These are phyloP conservation scores for human (Homo sapiens) DNA, from an alignment of 2,113 vertebrate species.

Conservation along the genomic window DNA sequence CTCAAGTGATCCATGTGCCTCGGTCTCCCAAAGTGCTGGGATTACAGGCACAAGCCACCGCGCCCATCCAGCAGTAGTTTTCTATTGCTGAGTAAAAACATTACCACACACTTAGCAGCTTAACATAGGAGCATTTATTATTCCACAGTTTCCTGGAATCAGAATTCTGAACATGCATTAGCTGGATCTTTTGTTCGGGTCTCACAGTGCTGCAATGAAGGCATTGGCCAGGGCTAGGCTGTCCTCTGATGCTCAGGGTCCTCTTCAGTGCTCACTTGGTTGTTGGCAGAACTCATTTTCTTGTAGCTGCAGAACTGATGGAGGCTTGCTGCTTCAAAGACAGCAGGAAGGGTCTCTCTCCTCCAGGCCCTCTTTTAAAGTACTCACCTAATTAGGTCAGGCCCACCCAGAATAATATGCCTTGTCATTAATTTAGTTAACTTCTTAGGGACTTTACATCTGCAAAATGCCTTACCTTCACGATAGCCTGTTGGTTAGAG, in stretches of 20 bases:
- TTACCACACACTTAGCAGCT: background rate
- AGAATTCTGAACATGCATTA: background rate
- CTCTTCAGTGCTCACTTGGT: rapidly evolving
- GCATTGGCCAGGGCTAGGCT: background rate
- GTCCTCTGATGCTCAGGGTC: background rate
- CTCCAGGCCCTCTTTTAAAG: background rate
- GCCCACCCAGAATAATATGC: background rate
- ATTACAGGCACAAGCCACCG: too few relatives aligned
- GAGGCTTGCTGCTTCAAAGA: background rate
- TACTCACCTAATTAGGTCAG: background rate
- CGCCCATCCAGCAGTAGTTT: background rate
- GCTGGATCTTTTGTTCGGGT: background rate
- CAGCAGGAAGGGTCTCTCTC: background rate
- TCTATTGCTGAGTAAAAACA: background rate
- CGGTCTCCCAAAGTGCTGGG: too few relatives aligned
- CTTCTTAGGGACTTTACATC: background rate
- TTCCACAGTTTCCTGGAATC: background rate
- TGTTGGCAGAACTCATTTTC: background rate
- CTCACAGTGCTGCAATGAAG: background rate
- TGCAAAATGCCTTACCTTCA: background rate
- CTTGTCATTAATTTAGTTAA: background rate
- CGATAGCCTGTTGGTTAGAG: background rate
- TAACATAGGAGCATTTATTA: background rate
- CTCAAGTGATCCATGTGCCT: too few relatives aligned
- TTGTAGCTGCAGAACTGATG: background rate